Evolutionary conservation across 2,797 vertebrate species (phyloP).

Genomic region (Aselliscus stoliczkanus): DNA sequence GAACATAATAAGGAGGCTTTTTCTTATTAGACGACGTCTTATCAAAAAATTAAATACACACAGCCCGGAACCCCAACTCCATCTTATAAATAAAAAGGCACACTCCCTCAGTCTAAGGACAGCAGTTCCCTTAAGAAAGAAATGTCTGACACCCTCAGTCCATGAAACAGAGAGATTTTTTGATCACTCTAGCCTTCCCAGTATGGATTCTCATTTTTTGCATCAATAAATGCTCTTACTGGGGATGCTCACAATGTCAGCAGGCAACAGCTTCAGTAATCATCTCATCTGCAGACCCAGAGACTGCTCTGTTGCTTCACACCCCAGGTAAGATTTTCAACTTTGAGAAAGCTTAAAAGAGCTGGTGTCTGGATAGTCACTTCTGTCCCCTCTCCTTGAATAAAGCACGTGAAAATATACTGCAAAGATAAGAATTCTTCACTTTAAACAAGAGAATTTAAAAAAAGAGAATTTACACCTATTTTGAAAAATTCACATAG

Average conservation of each 20-base stretch:
- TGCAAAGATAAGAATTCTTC: not conserved
- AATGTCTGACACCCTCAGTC: not conserved
- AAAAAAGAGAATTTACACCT: not conserved
- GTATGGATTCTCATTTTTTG: not conserved
- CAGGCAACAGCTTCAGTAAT: constrained; percentile 21
- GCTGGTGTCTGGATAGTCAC: not conserved
- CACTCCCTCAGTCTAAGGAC: not conserved
- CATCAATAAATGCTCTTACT: constrained; percentile 65
- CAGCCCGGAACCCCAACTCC: constrained; percentile 44
- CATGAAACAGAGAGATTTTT: not conserved
- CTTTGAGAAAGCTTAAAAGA: not conserved
- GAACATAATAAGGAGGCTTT: constrained; percentile 69
- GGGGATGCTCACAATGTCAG: constrained; percentile 15
- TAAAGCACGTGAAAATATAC: constrained; percentile 1
- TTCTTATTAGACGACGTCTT: constrained; percentile 68
- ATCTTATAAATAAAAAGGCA: constrained; percentile 7
- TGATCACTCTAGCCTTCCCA: not conserved
- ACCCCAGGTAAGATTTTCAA: constrained; percentile 47
- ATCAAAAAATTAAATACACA: constrained; percentile 68
- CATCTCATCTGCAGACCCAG: constrained; percentile 31
- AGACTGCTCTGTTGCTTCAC: not conserved
- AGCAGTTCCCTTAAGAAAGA: constrained; percentile 45
- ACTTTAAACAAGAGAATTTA: not conserved
- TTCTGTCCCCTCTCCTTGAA: not conserved
- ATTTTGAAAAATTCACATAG: not conserved